Evolutionary conservation across 2,113 vertebrate species (phyloP).

Genomic region (Ovibos moschatus): DNA sequence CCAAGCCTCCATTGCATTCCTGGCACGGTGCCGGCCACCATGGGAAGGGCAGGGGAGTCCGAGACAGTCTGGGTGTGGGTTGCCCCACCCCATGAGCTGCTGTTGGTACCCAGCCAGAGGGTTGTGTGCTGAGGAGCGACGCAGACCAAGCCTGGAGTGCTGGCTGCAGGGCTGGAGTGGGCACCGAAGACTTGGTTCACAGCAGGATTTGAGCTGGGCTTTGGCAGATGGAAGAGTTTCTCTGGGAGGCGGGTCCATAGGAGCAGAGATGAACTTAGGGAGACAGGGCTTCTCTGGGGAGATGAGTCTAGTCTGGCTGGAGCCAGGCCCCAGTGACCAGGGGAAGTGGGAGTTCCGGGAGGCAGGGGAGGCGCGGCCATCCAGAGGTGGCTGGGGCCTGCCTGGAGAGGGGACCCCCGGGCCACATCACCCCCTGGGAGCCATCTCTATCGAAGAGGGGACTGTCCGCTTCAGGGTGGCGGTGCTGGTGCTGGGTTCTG

Average conservation of each 20-base stretch:
- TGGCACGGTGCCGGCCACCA: fast-evolving
- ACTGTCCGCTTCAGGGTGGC: neutral
- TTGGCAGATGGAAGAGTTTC: neutral
- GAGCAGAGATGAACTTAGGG: neutral
- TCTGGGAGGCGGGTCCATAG: neutral
- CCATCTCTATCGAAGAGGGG: neutral
- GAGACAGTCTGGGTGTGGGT: neutral
- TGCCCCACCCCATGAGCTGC: neutral
- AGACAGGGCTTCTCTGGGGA: neutral
- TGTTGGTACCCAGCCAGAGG: fast-evolving
- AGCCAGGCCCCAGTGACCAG: neutral
- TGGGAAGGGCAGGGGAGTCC: neutral
- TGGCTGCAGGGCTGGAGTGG: neutral
- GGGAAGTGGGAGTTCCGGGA: neutral
- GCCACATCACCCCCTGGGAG: neutral
- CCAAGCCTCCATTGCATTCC: neutral
- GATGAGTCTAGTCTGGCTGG: neutral
- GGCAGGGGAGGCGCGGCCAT: neutral
- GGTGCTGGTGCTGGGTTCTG: neutral
- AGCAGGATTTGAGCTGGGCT: neutral
- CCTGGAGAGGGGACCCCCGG: neutral
- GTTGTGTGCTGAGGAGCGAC: neutral
- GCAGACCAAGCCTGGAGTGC: fast-evolving
- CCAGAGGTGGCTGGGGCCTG: neutral
- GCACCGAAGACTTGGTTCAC: neutral